These are phyloP conservation scores for Icerya purchasi DNA, from an alignment of 2,888 invertebrate species.

Conservation along the genomic window DNA sequence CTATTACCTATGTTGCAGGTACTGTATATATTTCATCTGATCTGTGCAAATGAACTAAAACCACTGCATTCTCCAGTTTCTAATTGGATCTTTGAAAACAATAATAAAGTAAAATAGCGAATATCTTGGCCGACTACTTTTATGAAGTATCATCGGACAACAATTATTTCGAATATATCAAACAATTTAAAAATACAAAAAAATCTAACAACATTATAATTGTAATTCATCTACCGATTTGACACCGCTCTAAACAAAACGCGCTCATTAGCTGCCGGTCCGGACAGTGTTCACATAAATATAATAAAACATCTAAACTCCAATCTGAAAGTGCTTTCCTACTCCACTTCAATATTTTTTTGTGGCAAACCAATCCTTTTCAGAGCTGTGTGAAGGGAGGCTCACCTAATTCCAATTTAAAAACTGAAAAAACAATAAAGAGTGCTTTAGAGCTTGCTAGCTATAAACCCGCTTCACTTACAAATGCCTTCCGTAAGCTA, in stretches of 20 bases:
- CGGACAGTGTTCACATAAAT: neutral
- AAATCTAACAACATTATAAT: neutral
- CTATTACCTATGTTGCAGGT: too few species aligned
- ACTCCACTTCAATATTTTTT: too few species aligned
- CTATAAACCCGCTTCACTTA: neutral
- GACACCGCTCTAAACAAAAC: neutral
- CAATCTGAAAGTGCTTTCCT: neutral
- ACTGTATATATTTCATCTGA: too few species aligned
- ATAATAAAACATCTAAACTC: neutral
- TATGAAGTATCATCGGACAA: neutral
- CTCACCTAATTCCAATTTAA: neutral
- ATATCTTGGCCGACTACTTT: neutral
- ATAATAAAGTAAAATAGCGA: neutral
- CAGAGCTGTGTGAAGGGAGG: too few species aligned
- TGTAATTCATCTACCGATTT: neutral
- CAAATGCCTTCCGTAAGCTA: neutral
- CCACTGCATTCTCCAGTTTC: too few species aligned
- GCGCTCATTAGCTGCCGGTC: neutral
- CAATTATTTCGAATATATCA: neutral
- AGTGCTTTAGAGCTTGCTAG: neutral
- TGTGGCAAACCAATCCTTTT: too few species aligned
- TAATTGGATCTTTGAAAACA: too few species aligned
- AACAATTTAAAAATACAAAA: neutral
- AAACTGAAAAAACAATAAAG: neutral
- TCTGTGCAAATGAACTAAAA: too few species aligned